Percentiles rank a stretch among this genome's conserved stretches.
Evolutionary conservation across 2,797 vertebrate species (phyloP).

Genomic region (Phrynocephalus guinanensis): DNA sequence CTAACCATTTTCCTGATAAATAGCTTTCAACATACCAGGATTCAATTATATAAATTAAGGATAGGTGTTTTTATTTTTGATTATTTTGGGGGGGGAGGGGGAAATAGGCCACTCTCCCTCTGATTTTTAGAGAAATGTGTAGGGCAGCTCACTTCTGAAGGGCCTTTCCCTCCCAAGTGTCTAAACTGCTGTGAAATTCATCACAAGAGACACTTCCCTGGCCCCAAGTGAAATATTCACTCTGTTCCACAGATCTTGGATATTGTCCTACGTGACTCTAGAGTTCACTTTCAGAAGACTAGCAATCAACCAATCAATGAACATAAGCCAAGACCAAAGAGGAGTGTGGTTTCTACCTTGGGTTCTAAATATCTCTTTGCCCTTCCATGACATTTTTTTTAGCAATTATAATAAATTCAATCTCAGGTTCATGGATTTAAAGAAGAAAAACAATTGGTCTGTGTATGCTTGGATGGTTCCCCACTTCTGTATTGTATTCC

Average conservation of each 20-base stretch:
- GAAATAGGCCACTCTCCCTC: too few relatives aligned
- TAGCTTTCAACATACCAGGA: neutral
- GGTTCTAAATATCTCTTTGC: slow-evolving; percentile 65
- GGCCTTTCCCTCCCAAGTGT: slow-evolving; percentile 6
- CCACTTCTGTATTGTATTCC: slow-evolving; percentile 58
- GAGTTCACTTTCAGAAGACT: slow-evolving; percentile 27
- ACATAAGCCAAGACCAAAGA: slow-evolving; percentile 72
- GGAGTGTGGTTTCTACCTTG: slow-evolving; percentile 61
- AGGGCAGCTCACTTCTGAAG: slow-evolving; percentile 3
- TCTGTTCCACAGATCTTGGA: neutral
- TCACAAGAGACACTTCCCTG: slow-evolving; percentile 27
- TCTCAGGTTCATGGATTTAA: slow-evolving; percentile 81
- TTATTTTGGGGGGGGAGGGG: too few relatives aligned
- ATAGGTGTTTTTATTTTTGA: too few relatives aligned
- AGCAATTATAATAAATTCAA: slow-evolving; percentile 70
- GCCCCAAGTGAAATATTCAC: slow-evolving; percentile 6
- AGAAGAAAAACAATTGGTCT: slow-evolving; percentile 42
- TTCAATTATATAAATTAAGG: neutral
- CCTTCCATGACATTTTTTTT: slow-evolving; percentile 59
- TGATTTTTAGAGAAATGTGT: too few relatives aligned
- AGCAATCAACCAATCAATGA: slow-evolving; percentile 50
- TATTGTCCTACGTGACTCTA: neutral
- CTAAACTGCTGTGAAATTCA: slow-evolving; percentile 42
- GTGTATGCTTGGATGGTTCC: slow-evolving; percentile 57
- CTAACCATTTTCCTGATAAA: neutral